phyloP scores from a whole-genome alignment of 2,797 vertebrate species.

The Anniella stebbinsi region DNA sequence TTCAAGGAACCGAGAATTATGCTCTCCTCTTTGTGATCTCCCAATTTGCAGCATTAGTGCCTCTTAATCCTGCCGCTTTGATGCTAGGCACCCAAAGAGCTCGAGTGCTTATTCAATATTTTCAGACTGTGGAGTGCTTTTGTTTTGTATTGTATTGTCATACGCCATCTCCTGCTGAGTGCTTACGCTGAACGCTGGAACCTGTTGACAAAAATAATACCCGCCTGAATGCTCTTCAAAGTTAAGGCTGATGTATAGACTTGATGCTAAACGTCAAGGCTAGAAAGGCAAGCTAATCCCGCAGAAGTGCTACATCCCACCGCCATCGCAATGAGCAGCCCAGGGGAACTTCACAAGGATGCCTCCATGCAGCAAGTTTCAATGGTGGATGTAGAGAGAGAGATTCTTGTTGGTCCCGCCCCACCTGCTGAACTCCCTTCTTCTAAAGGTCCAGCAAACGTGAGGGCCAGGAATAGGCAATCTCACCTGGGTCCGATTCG shows the following conservation, averaged over 20 bases:
- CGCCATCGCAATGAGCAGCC: not conserved
- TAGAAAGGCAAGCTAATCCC: too few relatives aligned
- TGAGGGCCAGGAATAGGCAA: too few relatives aligned
- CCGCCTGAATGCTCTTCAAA: accelerated
- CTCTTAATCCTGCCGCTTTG: not conserved
- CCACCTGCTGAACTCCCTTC: not conserved
- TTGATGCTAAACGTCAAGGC: too few relatives aligned
- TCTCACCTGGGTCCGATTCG: too few relatives aligned
- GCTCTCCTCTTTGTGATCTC: not conserved
- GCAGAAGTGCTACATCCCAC: not conserved
- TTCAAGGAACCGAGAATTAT: constrained; percentile 2
- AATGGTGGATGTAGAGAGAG: too few relatives aligned
- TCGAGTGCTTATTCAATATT: not conserved
- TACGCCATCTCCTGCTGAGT: too few relatives aligned
- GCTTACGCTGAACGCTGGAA: not conserved
- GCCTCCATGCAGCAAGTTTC: too few relatives aligned
- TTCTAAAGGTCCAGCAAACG: not conserved
- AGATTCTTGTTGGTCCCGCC: too few relatives aligned
- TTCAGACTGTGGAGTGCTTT: accelerated
- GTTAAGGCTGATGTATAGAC: not conserved
- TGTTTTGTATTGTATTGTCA: not conserved
- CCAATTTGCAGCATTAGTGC: not conserved
- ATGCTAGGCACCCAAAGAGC: not conserved
- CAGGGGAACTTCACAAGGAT: not conserved
- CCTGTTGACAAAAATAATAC: not conserved